These are phyloP conservation scores for Amiota mariae DNA, from an alignment of 2,888 invertebrate genomes.

Conservation along the genomic window DNA sequence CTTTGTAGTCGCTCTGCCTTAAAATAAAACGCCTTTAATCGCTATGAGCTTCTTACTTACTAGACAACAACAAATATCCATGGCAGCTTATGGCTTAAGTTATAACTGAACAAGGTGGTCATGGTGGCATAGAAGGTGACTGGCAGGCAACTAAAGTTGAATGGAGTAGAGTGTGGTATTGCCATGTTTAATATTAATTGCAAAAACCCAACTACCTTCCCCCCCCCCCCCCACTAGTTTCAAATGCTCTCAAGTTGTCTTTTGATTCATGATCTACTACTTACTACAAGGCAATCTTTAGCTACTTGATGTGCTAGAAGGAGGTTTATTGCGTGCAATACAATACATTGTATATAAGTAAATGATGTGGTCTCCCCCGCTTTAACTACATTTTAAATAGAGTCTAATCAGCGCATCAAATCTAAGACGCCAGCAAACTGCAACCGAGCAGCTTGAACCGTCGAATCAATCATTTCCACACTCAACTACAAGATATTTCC, in stretches of 20 bases:
- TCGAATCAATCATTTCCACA: constrained; percentile 68
- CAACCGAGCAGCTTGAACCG: background rate
- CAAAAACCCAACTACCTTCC: constrained; percentile 30
- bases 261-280: background rate
- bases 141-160: background rate
- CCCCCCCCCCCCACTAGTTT: background rate
- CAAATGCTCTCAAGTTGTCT: too few species aligned
- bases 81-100: too few species aligned
- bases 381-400: constrained; percentile 50
- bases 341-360: background rate
- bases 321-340: constrained; percentile 12
- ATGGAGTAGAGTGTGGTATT: constrained; percentile 28
- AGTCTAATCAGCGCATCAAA: constrained; percentile 42
- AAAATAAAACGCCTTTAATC: constrained; percentile 57
- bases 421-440: constrained; percentile 30
- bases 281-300: background rate
- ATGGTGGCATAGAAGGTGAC: background rate
- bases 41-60: constrained; percentile 22
- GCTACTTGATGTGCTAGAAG: background rate
- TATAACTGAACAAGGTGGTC: background rate
- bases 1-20: constrained; percentile 31
- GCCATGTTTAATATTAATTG: constrained; percentile 52
- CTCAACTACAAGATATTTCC: constrained; percentile 44
- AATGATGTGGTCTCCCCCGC: constrained; percentile 33
- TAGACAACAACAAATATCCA: constrained; percentile 40